Evolutionary conservation across 2,113 vertebrate genomes (phyloP).

Genomic region (Vicugna pacos): DNA sequence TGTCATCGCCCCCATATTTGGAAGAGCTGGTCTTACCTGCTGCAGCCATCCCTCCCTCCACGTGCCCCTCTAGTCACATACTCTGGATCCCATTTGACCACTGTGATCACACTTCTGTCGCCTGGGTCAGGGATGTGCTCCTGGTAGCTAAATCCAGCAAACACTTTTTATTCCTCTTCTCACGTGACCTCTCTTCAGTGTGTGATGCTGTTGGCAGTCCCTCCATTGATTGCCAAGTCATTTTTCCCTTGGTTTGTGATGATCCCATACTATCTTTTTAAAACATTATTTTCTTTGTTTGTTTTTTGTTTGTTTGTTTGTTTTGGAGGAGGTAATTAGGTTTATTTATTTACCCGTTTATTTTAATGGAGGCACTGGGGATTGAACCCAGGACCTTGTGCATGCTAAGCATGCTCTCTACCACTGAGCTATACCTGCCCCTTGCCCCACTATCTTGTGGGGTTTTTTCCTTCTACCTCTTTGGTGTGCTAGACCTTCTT

Average conservation of each 20-base stretch:
- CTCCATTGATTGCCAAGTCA: neutral
- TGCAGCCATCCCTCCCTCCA: rapidly evolving
- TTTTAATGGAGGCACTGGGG: no score
- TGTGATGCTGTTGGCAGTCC: neutral
- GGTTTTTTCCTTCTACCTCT: neutral
- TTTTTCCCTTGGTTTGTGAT: neutral
- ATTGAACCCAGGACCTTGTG: no score
- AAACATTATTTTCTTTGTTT: no score
- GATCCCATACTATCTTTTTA: no score
- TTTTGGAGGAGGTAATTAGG: no score
- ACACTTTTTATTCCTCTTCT: neutral
- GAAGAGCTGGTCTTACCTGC: neutral
- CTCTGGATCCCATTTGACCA: rapidly evolving
- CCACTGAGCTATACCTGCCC: no score
- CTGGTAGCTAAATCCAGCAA: neutral
- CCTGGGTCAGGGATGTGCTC: neutral
- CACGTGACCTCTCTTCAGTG: neutral
- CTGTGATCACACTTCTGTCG: no score
- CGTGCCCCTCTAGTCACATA: rapidly evolving
- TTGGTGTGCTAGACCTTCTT: neutral
- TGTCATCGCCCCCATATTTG: neutral
- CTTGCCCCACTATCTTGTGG: neutral
- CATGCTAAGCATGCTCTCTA: no score
- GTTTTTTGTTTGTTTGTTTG: no score
- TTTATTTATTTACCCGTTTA: no score